Evolutionary conservation across 30 jellyfish, hydroid and myxozoan genomes (phyloP), one percentile per base, ranked within the genome.

Genomic region (Hydractinia echinata): DNA sequence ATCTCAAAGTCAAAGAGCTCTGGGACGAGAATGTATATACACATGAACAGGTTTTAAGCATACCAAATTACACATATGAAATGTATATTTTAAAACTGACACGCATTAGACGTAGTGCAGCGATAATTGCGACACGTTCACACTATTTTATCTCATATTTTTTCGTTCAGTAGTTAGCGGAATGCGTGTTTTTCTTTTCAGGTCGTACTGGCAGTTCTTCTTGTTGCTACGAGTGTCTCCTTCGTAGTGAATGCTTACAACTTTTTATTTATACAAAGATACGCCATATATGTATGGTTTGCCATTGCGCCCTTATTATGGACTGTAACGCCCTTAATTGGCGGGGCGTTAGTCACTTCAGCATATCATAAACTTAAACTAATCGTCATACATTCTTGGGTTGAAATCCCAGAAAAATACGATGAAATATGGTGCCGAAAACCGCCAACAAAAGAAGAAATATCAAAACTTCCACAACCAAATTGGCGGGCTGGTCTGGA

Each of bases 161-260:
- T n/a, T n/a, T n/a, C n/a, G n/a, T n/a, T n/a, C n/a, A n/a, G n/a
- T n/a, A n/a, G n/a, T n/a, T n/a, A n/a, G n/a, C n/a, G n/a, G n/a
- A n/a, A n/a, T n/a, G 10, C 44, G 19, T 77, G 53, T 16, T 81
- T 62, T 64, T 8, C n/a, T 14, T 64, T 81, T 51, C 69, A 81
- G 88, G 55, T 61, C 4, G 85, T 81, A 13, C 30, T 81, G 19
- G 51, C 88, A 15, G 51, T 67, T 11, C 18, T 81, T 6, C 51
- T 81, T 50, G 70, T 81, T 8, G 71, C 88, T 1, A 81, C 88
- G 21, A 81, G 88, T 56, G 53, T 81, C 20, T 81, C 88, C 44
- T 81, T 81, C 86, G 88, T 81, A 18, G 84, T 81, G 50, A 81
- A 81, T 53, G 88, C 88, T 14, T 81, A 81, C 88, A 81, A 81